These are phyloP conservation scores for Melopsittacus undulatus DNA, from an alignment of 2,797 vertebrate species.

Conservation along the genomic window DNA sequence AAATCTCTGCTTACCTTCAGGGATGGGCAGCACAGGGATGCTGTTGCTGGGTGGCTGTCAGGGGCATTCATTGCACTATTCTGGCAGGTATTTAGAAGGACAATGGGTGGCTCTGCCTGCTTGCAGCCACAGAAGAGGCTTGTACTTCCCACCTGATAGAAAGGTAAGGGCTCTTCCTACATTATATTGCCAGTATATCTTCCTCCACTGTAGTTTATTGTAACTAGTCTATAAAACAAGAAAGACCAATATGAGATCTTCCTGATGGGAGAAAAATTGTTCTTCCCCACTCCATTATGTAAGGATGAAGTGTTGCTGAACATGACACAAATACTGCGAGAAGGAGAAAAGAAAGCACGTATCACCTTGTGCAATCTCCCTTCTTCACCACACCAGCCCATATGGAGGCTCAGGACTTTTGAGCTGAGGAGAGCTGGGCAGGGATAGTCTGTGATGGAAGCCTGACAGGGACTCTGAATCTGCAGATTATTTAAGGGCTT, in stretches of 20 bases:
- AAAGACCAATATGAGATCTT: background rate
- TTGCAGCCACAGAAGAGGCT: background rate
- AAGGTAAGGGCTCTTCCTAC: background rate
- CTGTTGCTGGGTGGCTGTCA: background rate
- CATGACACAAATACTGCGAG: background rate
- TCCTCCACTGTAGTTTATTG: background rate
- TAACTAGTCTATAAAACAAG: background rate
- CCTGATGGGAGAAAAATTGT: background rate
- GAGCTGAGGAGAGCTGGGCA: background rate
- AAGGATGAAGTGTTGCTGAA: background rate
- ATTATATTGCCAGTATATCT: background rate
- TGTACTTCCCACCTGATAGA: background rate
- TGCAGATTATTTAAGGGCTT: rapidly evolving
- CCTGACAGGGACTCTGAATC: background rate
- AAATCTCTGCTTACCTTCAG: background rate
- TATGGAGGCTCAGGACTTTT: background rate
- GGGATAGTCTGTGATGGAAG: background rate
- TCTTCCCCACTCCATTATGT: background rate
- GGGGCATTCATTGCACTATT: background rate
- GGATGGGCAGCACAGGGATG: background rate
- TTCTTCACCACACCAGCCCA: rapidly evolving
- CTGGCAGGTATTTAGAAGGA: background rate
- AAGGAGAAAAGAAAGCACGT: background rate
- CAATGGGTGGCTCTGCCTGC: background rate
- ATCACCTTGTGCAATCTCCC: background rate